Conservation (phyloP, 37 sponge, comb jelly and placozoan species). For the Chondrosia reniformis region DNA sequence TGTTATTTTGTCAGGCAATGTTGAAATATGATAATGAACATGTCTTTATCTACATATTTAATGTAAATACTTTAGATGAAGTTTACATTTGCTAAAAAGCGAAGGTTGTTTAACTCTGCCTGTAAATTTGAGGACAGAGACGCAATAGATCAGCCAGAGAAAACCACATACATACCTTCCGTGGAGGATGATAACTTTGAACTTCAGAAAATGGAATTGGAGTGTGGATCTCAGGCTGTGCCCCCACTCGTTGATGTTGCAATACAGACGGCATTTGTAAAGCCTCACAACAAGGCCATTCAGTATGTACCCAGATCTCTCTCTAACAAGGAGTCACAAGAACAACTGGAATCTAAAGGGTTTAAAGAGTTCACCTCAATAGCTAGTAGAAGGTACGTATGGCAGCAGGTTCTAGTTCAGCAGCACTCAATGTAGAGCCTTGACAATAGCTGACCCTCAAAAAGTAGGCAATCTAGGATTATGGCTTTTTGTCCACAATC, state of each 20-base stretch:
- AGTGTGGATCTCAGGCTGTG: constrained; percentile 71
- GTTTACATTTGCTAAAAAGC: constrained; percentile 63
- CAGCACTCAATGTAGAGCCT: too few species aligned
- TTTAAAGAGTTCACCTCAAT: constrained; percentile 54
- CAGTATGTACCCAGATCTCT: constrained; percentile 82
- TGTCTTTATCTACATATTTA: background rate
- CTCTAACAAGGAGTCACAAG: constrained; percentile 33
- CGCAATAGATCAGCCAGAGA: constrained; percentile 37
- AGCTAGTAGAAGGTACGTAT: constrained; percentile 55
- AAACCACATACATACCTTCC: constrained; percentile 54
- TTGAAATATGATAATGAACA: background rate
- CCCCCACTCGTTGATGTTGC: constrained; percentile 18
- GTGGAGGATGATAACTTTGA: constrained; percentile 60
- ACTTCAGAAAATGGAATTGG: constrained; percentile 65
- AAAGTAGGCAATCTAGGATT: too few species aligned
- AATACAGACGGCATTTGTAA: constrained; percentile 65
- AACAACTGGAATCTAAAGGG: constrained; percentile 22
- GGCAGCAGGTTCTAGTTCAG: too few species aligned
- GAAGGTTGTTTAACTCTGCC: constrained; percentile 63
- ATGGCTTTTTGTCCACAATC: too few species aligned
- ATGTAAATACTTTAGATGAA: constrained; percentile 37
- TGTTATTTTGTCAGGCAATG: too few species aligned
- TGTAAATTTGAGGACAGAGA: constrained; percentile 54
- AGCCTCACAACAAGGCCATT: constrained; percentile 54
- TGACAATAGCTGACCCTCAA: too few species aligned